Conservation (phyloP, 2,797 vertebrate species). For the Cichlasoma orientale region DNA sequence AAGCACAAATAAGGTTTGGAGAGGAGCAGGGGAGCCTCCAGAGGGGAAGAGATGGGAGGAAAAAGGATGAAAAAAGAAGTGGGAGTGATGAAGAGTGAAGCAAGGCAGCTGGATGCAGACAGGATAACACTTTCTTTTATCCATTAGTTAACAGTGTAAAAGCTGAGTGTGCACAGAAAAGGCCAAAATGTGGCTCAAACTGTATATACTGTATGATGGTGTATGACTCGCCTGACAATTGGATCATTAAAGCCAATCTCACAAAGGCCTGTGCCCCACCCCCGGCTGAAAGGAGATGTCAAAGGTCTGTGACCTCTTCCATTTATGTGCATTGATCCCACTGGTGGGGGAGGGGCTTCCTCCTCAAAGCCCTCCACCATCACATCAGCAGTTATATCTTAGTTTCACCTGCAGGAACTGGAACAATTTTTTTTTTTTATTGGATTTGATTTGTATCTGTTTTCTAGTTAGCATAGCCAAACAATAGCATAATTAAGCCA, state of each 20-base stretch:
- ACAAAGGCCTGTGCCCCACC: conserved; percentile 76
- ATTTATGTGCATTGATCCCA: conserved; percentile 84
- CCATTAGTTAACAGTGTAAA: neutral
- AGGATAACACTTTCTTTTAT: neutral
- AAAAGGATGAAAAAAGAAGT: conserved; percentile 57
- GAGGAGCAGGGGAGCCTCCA: conserved; percentile 36
- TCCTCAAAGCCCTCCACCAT: conserved; percentile 62
- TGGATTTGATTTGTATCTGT: neutral
- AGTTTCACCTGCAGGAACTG: conserved; percentile 74
- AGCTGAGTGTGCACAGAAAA: neutral
- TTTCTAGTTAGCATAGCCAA: too few species aligned
- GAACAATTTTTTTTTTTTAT: neutral
- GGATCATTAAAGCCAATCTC: conserved; percentile 80
- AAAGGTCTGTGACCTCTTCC: conserved; percentile 84
- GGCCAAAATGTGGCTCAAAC: conserved; percentile 19
- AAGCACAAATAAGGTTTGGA: conserved; percentile 54
- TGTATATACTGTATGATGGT: conserved; percentile 70
- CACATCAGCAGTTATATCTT: conserved; percentile 81
- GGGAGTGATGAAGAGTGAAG: conserved; percentile 51
- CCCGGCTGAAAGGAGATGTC: conserved; percentile 80
- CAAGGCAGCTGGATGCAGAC: conserved; percentile 45
- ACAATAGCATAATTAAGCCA: neutral
- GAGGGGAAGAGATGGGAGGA: conserved; percentile 23
- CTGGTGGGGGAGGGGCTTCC: conserved; percentile 68
- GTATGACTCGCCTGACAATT: conserved; percentile 73